phyloP scores from a whole-genome alignment of 1,140 invertebrate genomes.

The Hetaerina americana region DNA sequence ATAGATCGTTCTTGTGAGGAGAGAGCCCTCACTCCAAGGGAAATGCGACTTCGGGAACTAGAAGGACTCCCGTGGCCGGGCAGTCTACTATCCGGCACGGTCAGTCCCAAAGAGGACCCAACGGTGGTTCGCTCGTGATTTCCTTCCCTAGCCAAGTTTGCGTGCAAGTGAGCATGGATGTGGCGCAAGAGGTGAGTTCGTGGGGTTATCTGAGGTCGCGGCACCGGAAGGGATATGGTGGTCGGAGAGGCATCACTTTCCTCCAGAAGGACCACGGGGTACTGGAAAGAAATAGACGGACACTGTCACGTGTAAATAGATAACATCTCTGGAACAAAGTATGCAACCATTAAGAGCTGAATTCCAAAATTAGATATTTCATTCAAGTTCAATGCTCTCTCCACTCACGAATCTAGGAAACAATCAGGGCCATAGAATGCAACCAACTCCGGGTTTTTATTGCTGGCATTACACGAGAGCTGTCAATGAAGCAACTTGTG shows the following conservation, averaged over 20 bases:
- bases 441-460: too few species aligned
- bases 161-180: constrained; percentile 11
- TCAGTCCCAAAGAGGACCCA: neutral
- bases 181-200: neutral
- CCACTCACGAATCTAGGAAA: too few species aligned
- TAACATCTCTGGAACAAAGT: too few species aligned
- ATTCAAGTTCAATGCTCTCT: too few species aligned
- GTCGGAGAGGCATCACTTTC: constrained; percentile 24
- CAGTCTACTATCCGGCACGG: neutral
- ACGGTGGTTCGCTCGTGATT: neutral
- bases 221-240: constrained; percentile 17
- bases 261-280: constrained; percentile 24
- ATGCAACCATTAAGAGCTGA: too few species aligned
- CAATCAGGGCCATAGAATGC: too few species aligned
- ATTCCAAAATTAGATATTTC: too few species aligned
- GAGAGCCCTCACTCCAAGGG: neutral
- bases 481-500: too few species aligned
- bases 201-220: neutral
- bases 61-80: neutral
- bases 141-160: constrained; percentile 20
- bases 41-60: neutral
- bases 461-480: too few species aligned
- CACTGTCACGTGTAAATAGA: constrained; percentile 6
- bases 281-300: constrained; percentile 10
- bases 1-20: neutral